phyloP scores from a whole-genome alignment of 2,113 vertebrate genomes.

The Tamias sibiricus region DNA sequence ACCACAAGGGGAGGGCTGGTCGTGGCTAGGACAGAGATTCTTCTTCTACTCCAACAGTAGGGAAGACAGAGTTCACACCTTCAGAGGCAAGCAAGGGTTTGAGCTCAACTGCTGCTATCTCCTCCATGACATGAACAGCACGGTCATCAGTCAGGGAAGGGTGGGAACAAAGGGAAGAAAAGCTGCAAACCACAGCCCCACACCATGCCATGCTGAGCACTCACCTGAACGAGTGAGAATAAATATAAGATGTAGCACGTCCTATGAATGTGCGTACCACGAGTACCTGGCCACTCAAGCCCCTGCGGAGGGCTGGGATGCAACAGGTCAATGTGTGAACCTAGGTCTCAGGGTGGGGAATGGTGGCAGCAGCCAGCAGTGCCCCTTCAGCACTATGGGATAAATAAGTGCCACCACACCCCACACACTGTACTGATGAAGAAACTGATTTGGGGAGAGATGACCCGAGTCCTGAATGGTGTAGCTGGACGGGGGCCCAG shows the following conservation, averaged over 20 bases:
- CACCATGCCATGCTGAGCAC: neutral
- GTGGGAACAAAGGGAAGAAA: neutral
- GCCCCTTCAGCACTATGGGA: neutral
- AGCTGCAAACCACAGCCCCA: neutral
- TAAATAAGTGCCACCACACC: neutral
- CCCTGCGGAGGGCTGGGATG: neutral
- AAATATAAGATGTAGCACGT: neutral
- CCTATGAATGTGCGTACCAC: neutral
- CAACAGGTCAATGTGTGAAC: neutral
- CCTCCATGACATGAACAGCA: neutral
- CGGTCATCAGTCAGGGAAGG: neutral
- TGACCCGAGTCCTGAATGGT: neutral
- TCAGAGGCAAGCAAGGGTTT: neutral
- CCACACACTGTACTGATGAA: neutral
- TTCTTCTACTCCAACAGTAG: neutral
- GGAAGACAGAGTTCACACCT: neutral
- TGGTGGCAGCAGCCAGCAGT: accelerated
- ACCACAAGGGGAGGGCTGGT: no score
- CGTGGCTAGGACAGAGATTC: neutral
- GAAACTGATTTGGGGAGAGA: neutral
- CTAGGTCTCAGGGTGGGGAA: neutral
- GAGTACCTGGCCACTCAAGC: neutral
- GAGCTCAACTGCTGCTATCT: neutral
- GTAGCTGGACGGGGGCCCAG: neutral
- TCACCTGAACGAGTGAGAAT: neutral